These are phyloP conservation scores for Megatriorchis doriae DNA, from an alignment of 2,113 vertebrate species.

Conservation along the genomic window DNA sequence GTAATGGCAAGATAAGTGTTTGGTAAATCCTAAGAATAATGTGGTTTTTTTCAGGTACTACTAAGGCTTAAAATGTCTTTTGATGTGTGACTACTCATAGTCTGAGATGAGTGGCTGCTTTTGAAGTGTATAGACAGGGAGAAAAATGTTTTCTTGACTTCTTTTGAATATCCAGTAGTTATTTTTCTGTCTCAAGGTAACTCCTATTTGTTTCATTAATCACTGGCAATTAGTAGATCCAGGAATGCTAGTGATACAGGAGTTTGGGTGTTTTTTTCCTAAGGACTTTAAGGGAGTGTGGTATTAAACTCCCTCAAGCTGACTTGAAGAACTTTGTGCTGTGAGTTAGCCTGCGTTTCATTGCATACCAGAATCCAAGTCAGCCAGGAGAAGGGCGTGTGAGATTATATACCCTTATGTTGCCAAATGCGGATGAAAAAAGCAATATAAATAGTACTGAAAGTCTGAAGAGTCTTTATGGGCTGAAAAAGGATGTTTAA, in stretches of 20 bases:
- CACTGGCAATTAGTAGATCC: neutral
- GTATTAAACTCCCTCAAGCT: neutral
- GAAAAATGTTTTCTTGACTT: neutral
- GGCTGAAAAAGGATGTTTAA: neutral
- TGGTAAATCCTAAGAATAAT: neutral
- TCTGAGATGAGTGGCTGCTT: neutral
- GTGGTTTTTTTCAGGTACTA: neutral
- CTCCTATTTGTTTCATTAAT: neutral
- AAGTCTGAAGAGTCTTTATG: conserved; percentile 1
- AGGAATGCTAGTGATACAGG: neutral
- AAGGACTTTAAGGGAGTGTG: neutral
- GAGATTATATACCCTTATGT: neutral
- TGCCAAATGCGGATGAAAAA: neutral
- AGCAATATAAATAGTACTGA: neutral
- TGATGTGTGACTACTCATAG: neutral
- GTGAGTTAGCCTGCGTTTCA: neutral
- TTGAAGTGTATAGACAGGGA: neutral
- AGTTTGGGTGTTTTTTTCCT: neutral
- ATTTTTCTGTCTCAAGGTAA: neutral
- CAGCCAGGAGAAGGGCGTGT: neutral
- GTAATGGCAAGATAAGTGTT: neutral
- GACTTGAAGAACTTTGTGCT: neutral
- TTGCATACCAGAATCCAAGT: neutral
- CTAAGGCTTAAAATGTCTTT: neutral
- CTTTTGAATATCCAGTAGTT: neutral